Conservation (phyloP, 2,113 vertebrate genomes). For the Myrmecobius fasciatus region DNA sequence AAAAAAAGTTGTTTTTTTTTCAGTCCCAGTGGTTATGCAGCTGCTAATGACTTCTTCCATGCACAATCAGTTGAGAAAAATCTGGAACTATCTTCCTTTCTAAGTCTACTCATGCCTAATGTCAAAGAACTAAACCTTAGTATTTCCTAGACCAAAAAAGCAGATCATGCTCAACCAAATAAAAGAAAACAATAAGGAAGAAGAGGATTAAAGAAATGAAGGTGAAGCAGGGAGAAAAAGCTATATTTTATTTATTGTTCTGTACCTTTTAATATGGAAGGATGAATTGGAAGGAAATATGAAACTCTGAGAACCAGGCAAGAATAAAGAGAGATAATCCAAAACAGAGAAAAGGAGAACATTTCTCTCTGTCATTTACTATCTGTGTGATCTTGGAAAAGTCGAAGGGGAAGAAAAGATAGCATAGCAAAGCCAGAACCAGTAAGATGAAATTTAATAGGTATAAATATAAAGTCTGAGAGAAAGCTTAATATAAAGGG, state of each 20-base stretch:
- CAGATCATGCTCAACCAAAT: background rate
- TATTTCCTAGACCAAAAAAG: background rate
- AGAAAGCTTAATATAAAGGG: background rate
- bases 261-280: background rate
- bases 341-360: background rate
- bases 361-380: background rate
- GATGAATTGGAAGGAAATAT: background rate
- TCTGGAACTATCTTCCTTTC: background rate
- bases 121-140: background rate
- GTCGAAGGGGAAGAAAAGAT: background rate
- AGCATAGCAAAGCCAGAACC: background rate
- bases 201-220: background rate
- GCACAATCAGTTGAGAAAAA: background rate
- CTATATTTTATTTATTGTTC: background rate
- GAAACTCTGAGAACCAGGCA: background rate
- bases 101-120: background rate
- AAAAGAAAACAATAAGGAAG: background rate
- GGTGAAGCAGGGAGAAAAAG: background rate
- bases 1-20: background rate
- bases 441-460: background rate
- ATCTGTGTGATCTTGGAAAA: background rate
- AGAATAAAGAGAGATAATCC: background rate
- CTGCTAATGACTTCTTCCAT: background rate
- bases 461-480: background rate
- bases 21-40: background rate